Conservation (phyloP, 2,797 vertebrate genomes). For the Danio kyathit region DNA sequence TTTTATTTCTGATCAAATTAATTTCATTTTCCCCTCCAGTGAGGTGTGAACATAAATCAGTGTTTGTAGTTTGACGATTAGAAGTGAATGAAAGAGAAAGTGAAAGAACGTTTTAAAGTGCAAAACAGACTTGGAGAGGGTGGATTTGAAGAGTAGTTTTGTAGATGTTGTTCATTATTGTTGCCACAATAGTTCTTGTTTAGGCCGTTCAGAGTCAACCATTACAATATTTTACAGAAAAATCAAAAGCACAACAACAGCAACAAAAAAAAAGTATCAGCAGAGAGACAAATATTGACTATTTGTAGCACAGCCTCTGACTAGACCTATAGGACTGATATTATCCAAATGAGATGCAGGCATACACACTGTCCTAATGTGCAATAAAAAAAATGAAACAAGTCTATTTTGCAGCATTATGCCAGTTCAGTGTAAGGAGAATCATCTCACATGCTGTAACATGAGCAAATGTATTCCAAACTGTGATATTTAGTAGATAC, state of each 20-base stretch:
- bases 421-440: constrained; percentile 3
- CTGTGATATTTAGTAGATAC: not conserved
- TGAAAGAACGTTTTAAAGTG: no score
- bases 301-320: not conserved
- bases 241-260: not conserved
- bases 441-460: not conserved
- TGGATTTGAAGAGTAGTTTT: not conserved
- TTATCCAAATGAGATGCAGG: not conserved
- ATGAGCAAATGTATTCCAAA: not conserved
- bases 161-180: not conserved
- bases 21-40: no score
- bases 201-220: not conserved
- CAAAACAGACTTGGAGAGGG: not conserved
- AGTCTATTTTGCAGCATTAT: not conserved
- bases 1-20: no score
- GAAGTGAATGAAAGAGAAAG: no score
- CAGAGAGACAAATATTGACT: not conserved
- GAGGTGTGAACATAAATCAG: no score
- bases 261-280: constrained; percentile 8
- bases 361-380: not conserved
- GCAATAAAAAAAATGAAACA: not conserved
- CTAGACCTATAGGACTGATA: not conserved
- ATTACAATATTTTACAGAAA: constrained; percentile 8
- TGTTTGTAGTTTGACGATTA: no score
- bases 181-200: not conserved